A percentile compares a stretch with the other conserved stretches of the same genome.
Evolutionary conservation across 2,888 invertebrate genomes (phyloP).

Genomic region (Chesias legatella): DNA sequence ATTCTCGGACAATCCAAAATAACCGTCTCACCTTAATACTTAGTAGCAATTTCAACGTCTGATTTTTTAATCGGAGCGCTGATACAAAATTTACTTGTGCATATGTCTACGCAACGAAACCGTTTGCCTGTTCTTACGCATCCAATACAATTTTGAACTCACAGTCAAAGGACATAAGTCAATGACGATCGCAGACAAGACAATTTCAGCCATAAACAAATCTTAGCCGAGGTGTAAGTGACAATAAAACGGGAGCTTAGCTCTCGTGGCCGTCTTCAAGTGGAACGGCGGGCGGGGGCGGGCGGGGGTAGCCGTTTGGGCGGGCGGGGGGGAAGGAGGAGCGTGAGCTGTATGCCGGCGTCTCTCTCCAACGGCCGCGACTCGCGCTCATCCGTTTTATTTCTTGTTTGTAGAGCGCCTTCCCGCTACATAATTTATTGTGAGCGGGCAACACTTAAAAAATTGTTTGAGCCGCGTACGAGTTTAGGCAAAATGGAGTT

Average conservation of each 20-base stretch:
- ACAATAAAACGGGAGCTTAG: slow-evolving; percentile 78
- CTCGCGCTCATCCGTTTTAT: slow-evolving; percentile 67
- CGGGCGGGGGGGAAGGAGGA: slow-evolving; percentile 43
- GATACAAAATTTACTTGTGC: slow-evolving; percentile 69
- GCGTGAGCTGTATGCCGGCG: slow-evolving; percentile 34
- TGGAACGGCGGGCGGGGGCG: slow-evolving; percentile 50
- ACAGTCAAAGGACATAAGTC: slow-evolving; percentile 32
- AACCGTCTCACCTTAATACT: slow-evolving; percentile 65
- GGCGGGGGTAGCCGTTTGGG: too few relatives aligned
- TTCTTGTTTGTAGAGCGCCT: slow-evolving; percentile 66
- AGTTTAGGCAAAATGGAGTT: slow-evolving; percentile 70
- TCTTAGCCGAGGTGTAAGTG: slow-evolving; percentile 73
- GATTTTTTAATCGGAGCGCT: slow-evolving; percentile 68
- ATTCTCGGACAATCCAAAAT: slow-evolving; percentile 60
- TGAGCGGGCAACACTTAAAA: slow-evolving; percentile 76
- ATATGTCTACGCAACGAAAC: slow-evolving; percentile 39
- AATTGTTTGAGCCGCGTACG: slow-evolving; percentile 66
- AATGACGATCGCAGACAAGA: slow-evolving; percentile 34
- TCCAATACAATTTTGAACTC: slow-evolving; percentile 33
- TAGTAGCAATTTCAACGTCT: slow-evolving; percentile 70
- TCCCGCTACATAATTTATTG: slow-evolving; percentile 78
- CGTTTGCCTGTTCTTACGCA: slow-evolving; percentile 20
- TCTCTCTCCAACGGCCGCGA: slow-evolving; percentile 54
- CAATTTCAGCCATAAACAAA: slow-evolving; percentile 55
- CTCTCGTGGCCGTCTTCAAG: slow-evolving; percentile 76